phyloP scores from a whole-genome alignment of 2,113 vertebrate species.

The Dipodomys ordii region DNA sequence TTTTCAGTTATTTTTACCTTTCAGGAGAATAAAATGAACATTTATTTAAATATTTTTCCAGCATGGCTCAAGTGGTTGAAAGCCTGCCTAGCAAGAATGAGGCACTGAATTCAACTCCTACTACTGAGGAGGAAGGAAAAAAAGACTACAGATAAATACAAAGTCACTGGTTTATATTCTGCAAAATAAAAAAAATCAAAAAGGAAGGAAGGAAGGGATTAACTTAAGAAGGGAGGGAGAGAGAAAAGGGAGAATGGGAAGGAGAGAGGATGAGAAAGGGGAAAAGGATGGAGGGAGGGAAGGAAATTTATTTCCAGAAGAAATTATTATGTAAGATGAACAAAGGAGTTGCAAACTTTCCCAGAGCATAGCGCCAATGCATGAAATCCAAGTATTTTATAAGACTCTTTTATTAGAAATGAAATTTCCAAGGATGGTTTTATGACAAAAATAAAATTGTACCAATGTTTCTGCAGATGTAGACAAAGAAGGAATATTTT shows the following conservation, averaged over 20 bases:
- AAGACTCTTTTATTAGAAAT: conserved; percentile 62
- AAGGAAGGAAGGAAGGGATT: no score
- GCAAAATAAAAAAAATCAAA: no score
- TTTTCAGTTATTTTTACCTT: conserved; percentile 34
- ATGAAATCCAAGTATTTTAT: conserved; percentile 8
- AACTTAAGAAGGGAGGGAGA: no score
- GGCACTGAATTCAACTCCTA: no score
- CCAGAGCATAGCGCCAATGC: not conserved
- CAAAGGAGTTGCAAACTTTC: not conserved
- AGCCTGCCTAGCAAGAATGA: no score
- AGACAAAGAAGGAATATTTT: conserved; percentile 53
- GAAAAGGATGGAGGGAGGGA: no score
- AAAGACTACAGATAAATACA: no score
- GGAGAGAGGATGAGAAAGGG: no score
- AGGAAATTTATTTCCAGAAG: conserved; percentile 18
- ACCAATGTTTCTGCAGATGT: conserved; percentile 17
- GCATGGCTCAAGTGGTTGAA: no score
- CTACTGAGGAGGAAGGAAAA: no score
- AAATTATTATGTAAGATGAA: conserved; percentile 50
- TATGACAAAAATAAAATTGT: conserved; percentile 60
- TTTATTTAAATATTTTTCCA: conserved; percentile 54
- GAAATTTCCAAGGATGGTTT: conserved; percentile 64
- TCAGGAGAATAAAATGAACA: not conserved
- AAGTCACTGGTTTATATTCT: no score
- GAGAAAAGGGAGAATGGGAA: no score